Base-by-base conservation (phyloP, 2,113 vertebrate genomes). In the Emberiza fucata region DNA sequence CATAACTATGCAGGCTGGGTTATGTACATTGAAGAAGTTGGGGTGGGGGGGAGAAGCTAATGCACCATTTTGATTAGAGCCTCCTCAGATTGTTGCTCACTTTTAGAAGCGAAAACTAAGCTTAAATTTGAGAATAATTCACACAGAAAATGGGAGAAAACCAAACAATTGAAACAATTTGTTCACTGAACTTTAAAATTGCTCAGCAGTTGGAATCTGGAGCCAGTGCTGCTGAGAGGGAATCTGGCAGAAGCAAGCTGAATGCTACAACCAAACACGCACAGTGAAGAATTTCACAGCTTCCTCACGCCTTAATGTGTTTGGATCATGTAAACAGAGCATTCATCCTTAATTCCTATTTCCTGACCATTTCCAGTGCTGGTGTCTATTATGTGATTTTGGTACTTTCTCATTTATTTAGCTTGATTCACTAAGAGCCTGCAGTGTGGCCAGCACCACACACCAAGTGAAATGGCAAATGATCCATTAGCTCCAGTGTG, bases 141-240 rank as follows among this genome's bases (percentile, higher is more conserved):
- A 64, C 12, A 12, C 27, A 80, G 81, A 93, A 69, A 94, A 64
- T 69, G 81, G 39, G 88, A 95, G 89, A 97, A 89, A 78, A 59
- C 35, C 56, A 56, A 91, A 75, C 68, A 93, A 69, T 92, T 94
- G 84, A 82, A 91, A 95, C 37, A 94, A 47, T 90, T 75, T 96
- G 60, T 93, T 96, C 91, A 86, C 33, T 91, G 57, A 63, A 81
- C 81, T 93, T 96, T 61, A 89, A 92, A 95, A 94, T 91, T 94
- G 90, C 68, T 95, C 94, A 85, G 59, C 68, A 72, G 77, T 69
- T 42, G 53, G 56, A 71, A 72, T 91, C 47, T 92, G 70, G 93
- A 90, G 20, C 29, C n/a, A 16, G 19, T 75, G 42, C 60, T 75
- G 47, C 92, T 80, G 78, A 93, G 83, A 94, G 40, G 47, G 95